Evolutionary conservation across 1,140 invertebrate genomes (phyloP).

Genomic region (Drosophila takahashii): DNA sequence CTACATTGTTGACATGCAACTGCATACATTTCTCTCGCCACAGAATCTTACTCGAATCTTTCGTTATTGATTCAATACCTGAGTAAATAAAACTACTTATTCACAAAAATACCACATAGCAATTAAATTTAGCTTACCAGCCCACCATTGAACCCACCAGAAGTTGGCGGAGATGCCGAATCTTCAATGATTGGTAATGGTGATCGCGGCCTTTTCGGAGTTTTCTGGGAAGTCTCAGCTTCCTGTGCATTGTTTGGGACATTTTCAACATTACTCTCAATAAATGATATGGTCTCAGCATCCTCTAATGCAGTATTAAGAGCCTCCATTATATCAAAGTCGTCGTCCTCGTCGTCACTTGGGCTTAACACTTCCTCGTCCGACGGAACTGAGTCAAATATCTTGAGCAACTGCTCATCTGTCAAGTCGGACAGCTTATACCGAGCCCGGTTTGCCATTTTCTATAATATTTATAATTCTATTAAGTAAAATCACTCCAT

Average conservation of each 20-base stretch:
- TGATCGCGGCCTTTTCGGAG: not conserved
- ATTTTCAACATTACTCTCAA: conserved; percentile 2
- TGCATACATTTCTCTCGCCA: conserved; percentile 15
- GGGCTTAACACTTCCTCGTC: conserved; percentile 6
- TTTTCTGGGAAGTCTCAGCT: not conserved
- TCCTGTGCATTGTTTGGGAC: not conserved
- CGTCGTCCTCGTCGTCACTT: conserved; percentile 7
- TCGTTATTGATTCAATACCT: conserved; percentile 5
- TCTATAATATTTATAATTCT: not conserved
- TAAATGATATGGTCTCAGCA: conserved; percentile 2
- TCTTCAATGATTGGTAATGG: not conserved
- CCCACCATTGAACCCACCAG: conserved; percentile 3
- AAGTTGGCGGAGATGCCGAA: not conserved
- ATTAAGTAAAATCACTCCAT: no score
- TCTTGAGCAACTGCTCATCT: not conserved
- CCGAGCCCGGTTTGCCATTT: not conserved
- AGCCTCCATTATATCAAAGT: conserved; percentile 9
- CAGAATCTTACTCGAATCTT: conserved; percentile 2
- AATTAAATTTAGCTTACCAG: not conserved
- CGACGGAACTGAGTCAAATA: conserved; percentile 17
- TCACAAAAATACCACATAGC: not conserved
- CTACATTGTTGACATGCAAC: conserved; percentile 10
- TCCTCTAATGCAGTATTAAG: conserved; percentile 19
- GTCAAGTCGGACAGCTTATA: conserved; percentile 1
- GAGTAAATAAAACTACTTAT: not conserved